Evolutionary conservation across 2,888 invertebrate species (phyloP).

Genomic region (Tipula lateralis): DNA sequence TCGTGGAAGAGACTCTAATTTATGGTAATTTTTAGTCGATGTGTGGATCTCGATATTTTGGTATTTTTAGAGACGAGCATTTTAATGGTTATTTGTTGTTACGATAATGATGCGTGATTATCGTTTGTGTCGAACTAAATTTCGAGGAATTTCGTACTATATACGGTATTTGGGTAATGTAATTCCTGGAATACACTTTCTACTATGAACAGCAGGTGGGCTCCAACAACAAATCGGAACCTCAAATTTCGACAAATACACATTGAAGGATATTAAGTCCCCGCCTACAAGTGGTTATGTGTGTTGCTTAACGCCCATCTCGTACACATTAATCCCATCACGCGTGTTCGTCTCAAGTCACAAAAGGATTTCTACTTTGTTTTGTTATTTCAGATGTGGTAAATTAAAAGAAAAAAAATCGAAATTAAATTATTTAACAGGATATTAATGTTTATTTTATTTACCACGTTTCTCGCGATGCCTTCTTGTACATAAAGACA

Average conservation of each 20-base stretch:
- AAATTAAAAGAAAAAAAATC: background rate
- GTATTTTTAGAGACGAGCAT: background rate
- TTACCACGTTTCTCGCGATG: background rate
- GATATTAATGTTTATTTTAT: slow-evolving; percentile 20
- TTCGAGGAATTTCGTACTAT: background rate
- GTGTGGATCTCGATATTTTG: background rate
- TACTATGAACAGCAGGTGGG: background rate
- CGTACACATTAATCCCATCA: background rate
- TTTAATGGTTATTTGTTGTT: background rate
- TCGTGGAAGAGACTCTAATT: background rate
- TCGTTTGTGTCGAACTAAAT: background rate
- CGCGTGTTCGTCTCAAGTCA: background rate
- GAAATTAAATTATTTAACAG: background rate
- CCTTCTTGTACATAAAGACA: background rate
- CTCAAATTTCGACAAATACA: no score
- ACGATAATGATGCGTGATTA: background rate
- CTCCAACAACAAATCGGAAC: background rate
- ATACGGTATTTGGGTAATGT: background rate
- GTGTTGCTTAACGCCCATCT: background rate
- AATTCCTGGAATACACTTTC: background rate
- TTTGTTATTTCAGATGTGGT: background rate
- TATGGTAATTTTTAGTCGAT: background rate
- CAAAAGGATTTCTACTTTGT: background rate
- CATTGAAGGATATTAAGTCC: background rate
- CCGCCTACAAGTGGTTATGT: slow-evolving; percentile 4